These are phyloP conservation scores for Neosilurus hyrtlii DNA, from an alignment of 2,797 vertebrate genomes.

Conservation along the genomic window DNA sequence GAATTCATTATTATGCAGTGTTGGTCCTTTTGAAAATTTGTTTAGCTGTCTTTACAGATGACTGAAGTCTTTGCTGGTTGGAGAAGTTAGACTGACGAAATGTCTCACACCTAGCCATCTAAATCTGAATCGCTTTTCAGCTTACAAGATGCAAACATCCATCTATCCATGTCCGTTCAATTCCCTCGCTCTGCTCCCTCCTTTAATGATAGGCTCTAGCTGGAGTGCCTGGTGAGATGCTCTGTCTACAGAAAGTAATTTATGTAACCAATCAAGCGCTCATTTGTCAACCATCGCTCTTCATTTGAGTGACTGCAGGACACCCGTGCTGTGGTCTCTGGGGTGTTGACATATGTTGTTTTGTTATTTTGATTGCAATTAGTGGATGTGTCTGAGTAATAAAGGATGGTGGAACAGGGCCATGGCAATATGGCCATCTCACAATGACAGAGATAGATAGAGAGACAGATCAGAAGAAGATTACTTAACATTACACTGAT, in stretches of 20 bases:
- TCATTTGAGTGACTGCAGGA: slow-evolving; percentile 69
- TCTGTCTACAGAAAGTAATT: slow-evolving; percentile 64
- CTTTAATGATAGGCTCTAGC: slow-evolving; percentile 54
- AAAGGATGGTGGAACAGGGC: slow-evolving; percentile 63
- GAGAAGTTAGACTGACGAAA: slow-evolving; percentile 37
- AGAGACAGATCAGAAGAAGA: slow-evolving; percentile 17
- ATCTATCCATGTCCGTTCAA: slow-evolving; percentile 20
- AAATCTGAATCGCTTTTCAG: slow-evolving; percentile 39
- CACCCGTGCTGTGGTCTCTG: slow-evolving; percentile 59
- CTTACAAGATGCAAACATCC: slow-evolving; percentile 43
- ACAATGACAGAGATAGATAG: slow-evolving; percentile 38
- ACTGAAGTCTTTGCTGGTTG: slow-evolving; percentile 5
- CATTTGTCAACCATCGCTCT: slow-evolving; percentile 77
- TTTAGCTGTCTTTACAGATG: slow-evolving; percentile 11
- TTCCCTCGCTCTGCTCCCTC: slow-evolving; percentile 30
- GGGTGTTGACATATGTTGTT: slow-evolving; percentile 73
- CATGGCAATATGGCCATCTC: slow-evolving; percentile 61
- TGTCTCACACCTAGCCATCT: slow-evolving; percentile 31
- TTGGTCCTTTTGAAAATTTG: neutral
- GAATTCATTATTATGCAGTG: neutral
- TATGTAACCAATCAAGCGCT: slow-evolving; percentile 72
- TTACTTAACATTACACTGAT: slow-evolving; percentile 34
- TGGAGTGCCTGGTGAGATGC: slow-evolving; percentile 56
- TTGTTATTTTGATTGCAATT: slow-evolving; percentile 75
- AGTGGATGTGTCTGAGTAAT: slow-evolving; percentile 69